Evolutionary conservation across 2,797 vertebrate species (phyloP), one percentile per base, ranked within the genome.

Genomic region (Tamandua tetradactyla): DNA sequence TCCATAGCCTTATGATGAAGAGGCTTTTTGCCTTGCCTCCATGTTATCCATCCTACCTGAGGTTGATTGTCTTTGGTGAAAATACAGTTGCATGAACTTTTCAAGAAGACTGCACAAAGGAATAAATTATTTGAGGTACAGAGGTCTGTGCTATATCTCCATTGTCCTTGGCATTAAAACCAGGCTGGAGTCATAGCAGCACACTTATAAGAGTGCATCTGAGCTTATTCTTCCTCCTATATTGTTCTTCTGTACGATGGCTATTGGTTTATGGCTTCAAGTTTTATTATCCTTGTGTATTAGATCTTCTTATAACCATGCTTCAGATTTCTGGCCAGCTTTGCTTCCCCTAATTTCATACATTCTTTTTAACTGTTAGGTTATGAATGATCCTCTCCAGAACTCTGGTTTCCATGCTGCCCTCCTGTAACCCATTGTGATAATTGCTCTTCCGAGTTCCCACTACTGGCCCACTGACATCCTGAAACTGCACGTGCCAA

Each of bases 361-460:
- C 40, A 47, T 17, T 90, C n/a, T 84, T 55, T 91, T 88, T 30
- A 30, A 68, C 37, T 88, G 13, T 30, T 55, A 3, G 5, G 14
- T 72, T 72, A 32, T 32, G 14, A 85, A 20, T 5, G 37, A 11
- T 71, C 37, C 37, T 81, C 8, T 27, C 2, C 44, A 86, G 78
- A 92, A 42, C 40, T 40, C 27, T 79, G 55, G 7, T 64, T 55
- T 78, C 42, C 37, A 40, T 14, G 18, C 52, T 66, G 55, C 2
- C 3, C 20, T 71, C 42, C 78, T 30, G 0, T 37, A 69, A 40
- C 2, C 25, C 30, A 59, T 14, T 22, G 7, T 66, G 30, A 4
- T 89, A 61, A 90, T 15, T 72, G 23, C 13, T 92, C 47, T 93
- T 71, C 49, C 68, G 52, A 91, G 92, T 85, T 74, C 40, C 7